Evolutionary conservation across 2,113 vertebrate species (phyloP), one percentile per base, ranked within the genome.

Genomic region (Crypturellus undulatus): DNA sequence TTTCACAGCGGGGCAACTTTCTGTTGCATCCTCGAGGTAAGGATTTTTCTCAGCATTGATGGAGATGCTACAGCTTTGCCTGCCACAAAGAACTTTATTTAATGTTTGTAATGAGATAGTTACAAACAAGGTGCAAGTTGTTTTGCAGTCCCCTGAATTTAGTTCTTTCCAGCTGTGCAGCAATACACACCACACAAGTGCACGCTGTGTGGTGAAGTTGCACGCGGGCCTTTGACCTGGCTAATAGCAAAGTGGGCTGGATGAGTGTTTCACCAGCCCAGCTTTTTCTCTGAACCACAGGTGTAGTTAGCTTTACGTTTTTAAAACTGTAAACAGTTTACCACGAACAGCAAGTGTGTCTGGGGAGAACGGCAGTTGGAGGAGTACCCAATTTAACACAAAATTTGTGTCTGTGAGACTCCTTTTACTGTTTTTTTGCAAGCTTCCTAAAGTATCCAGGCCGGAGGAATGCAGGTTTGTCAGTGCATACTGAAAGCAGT

Each of bases 111-210:
- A 17, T 3, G 6, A 63, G 28, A n/a, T 10, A 34, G 24, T 40
- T 38, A 49, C 51, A 64, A 92, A 42, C 24, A 36, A 52, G 30
- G 42, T 73, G 28, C 24, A 51, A 18, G 26, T 54, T 38, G 32
- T 71, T 63, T 62, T 90, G 43, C 43, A 54, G 18, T 43, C 30
- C 45, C 7, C 49, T 79, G 21, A 69, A 17, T 12, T 5, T 30
- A 43, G 13, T 62, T 72, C 5, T 12, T 8, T 8, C 25, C 42
- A 45, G 26, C 16, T 45, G 9, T n/a, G 56, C 38, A 40, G 40
- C 7, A 1, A 8, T 25, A 28, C 16, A 34, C 12, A 13, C 47
- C 6, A 4, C 3, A 18, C 1, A 0, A 28, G 49, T 8, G 9
- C 13, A 6, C 10, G 8, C 26, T 42, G 47, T 3, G 9, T 47